These are phyloP conservation scores for Acleris emargana DNA, from an alignment of 2,888 invertebrate genomes.

Conservation along the genomic window DNA sequence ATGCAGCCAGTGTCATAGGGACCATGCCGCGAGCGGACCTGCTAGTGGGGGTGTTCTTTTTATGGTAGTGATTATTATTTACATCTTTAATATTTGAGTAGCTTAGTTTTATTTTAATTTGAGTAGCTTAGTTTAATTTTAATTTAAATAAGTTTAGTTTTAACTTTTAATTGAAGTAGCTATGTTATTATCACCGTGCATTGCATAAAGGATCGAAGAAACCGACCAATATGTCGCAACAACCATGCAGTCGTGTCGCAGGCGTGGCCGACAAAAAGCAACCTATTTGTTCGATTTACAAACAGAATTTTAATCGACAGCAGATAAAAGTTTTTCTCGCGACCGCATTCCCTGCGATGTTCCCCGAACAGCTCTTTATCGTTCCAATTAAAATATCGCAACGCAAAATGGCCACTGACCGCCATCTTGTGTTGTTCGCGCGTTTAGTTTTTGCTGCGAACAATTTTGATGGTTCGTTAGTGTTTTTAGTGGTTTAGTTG, in stretches of 20 bases:
- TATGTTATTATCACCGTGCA: not conserved
- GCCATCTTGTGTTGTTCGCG: constrained; percentile 69
- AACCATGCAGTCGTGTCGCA: constrained; percentile 48
- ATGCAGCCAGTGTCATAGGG: no score
- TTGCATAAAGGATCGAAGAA: not conserved
- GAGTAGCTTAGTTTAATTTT: no score
- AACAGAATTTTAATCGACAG: constrained; percentile 64
- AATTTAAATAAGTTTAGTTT: no score
- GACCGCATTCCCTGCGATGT: constrained; percentile 52
- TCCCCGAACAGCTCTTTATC: constrained; percentile 67
- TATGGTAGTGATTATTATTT: no score
- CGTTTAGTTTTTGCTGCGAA: constrained; percentile 37
- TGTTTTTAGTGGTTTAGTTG: constrained; percentile 4
- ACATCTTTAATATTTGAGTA: no score
- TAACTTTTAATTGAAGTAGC: no score
- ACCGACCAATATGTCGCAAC: constrained; percentile 34
- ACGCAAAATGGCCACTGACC: constrained; percentile 74
- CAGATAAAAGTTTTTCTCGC: constrained; percentile 62
- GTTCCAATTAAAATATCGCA: constrained; percentile 78
- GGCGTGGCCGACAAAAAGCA: constrained; percentile 67
- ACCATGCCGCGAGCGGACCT: no score
- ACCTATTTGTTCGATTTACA: constrained; percentile 70
- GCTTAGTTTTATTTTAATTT: no score
- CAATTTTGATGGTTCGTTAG: constrained; percentile 28
- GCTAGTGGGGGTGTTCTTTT: no score